Percentiles rank a stretch among this genome's conserved stretches.
phyloP scores from a whole-genome alignment of 2,888 invertebrate species.

The Melieria crassipennis region DNA sequence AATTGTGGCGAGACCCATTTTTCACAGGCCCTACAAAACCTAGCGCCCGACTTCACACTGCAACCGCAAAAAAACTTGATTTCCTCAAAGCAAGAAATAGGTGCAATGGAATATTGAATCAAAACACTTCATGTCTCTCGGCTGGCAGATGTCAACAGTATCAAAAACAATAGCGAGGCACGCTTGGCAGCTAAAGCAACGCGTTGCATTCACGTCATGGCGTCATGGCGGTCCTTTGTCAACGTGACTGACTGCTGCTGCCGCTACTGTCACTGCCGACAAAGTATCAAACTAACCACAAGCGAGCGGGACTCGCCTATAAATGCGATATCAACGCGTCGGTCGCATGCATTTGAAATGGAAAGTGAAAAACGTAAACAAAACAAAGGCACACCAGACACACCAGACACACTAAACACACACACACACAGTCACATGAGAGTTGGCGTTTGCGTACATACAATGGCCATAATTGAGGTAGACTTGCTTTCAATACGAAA shows the following conservation, averaged over 20 bases:
- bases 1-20: too few species aligned
- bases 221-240: slow-evolving; percentile 14
- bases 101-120: background rate
- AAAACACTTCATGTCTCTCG: too few species aligned
- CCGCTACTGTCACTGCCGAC: background rate
- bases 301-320: background rate
- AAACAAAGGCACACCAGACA: background rate
- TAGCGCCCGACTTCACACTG: background rate
- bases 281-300: background rate
- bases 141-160: background rate
- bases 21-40: background rate
- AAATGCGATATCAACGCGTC: background rate
- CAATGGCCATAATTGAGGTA: slow-evolving; percentile 4
- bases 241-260: slow-evolving; percentile 14
- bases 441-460: background rate
- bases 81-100: background rate
- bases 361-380: slow-evolving; percentile 34
- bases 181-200: too few species aligned
- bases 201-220: background rate
- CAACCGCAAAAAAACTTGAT: slow-evolving; percentile 7
- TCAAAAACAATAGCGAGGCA: background rate
- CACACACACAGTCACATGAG: background rate
- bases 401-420: background rate
- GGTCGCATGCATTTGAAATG: slow-evolving; percentile 25
- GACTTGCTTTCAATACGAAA: slow-evolving; percentile 32